These are phyloP conservation scores for Lepetodrilus schrolli DNA, from an alignment of 2,888 invertebrate genomes.

Conservation along the genomic window DNA sequence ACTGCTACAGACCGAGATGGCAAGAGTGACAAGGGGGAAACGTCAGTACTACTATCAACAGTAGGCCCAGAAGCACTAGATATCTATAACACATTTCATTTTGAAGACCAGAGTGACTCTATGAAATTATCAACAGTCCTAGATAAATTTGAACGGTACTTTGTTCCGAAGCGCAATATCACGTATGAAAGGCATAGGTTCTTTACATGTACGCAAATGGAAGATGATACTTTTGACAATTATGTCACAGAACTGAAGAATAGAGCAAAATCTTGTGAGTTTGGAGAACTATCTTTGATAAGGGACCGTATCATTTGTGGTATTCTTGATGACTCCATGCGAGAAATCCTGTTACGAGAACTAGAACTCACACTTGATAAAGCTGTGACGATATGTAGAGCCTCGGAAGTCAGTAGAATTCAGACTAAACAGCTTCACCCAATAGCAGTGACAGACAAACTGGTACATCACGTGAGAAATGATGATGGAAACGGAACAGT, in stretches of 20 bases:
- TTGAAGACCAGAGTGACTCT: constrained; percentile 20
- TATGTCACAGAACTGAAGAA: constrained; percentile 34
- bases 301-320: constrained; percentile 40
- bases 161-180: constrained; percentile 36
- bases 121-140: constrained; percentile 25
- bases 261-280: not conserved
- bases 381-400: constrained; percentile 4
- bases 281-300: constrained; percentile 30
- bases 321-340: constrained; percentile 25
- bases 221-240: constrained; percentile 34
- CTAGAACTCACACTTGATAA: constrained; percentile 1
- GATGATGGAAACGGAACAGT: too few species aligned
- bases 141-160: constrained; percentile 36
- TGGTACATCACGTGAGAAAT: too few species aligned
- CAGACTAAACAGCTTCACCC: constrained; percentile 16
- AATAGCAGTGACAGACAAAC: too few species aligned
- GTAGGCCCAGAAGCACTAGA: constrained; percentile 36
- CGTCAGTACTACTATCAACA: constrained; percentile 29
- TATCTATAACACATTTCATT: constrained; percentile 40
- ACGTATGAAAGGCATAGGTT: constrained; percentile 40
- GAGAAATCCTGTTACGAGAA: constrained; percentile 28
- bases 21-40: constrained; percentile 31
- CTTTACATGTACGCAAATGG: constrained; percentile 31
- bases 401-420: not conserved
- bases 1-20: constrained; percentile 31